Conservation (phyloP, 2,113 vertebrate genomes). For the Charadrius vociferus region DNA sequence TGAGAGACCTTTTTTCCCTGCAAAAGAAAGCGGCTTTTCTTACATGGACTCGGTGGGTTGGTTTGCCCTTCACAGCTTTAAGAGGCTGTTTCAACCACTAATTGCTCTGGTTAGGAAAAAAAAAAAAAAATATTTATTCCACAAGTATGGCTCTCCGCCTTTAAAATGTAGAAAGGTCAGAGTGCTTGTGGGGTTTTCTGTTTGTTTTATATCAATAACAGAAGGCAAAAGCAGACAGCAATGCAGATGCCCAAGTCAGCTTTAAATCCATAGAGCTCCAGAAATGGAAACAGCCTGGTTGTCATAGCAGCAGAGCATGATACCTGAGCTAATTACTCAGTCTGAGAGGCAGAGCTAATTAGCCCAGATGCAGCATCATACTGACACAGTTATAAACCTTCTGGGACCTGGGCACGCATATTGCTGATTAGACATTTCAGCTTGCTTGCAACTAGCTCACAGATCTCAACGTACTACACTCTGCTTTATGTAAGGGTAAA, state of each 20-base stretch:
- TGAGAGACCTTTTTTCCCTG: not conserved
- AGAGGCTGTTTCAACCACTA: slow-evolving; percentile 20
- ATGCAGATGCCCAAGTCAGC: not conserved
- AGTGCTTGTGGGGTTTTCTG: not conserved
- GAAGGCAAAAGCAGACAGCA: slow-evolving; percentile 26
- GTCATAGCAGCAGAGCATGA: slow-evolving; percentile 49
- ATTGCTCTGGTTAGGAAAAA: not conserved
- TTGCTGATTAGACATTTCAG: slow-evolving; percentile 18
- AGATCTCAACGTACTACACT: fast-evolving
- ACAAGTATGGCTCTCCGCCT: not conserved
- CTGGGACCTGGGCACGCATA: not conserved
- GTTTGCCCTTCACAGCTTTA: not conserved
- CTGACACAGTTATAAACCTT: slow-evolving; percentile 45
- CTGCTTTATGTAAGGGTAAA: not conserved
- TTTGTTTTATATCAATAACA: slow-evolving; percentile 48
- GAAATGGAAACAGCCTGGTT: slow-evolving; percentile 49
- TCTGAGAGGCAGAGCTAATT: slow-evolving; percentile 53
- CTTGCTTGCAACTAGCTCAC: not conserved
- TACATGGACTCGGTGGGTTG: not conserved
- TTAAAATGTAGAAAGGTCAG: not conserved
- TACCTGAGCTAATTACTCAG: slow-evolving; percentile 63
- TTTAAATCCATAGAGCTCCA: not conserved
- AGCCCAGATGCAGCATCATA: slow-evolving; percentile 41
- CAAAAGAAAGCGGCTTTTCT: not conserved
- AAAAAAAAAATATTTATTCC: not conserved